These are phyloP conservation scores for Parascotia fuliginaria DNA, from an alignment of 2,888 invertebrate genomes.

Conservation along the genomic window DNA sequence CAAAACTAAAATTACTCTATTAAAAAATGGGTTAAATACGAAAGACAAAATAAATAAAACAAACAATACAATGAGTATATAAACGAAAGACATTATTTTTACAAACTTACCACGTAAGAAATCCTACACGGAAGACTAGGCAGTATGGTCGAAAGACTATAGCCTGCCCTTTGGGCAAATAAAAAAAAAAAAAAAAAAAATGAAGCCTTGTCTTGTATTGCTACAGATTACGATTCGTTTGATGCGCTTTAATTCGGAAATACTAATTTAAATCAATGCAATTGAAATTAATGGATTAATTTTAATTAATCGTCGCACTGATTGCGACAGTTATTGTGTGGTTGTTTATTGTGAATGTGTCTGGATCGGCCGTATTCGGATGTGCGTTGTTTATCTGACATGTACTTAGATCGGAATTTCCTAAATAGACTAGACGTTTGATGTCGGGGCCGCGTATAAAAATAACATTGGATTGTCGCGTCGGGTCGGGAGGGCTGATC, in stretches of 20 bases:
- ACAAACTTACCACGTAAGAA: no score
- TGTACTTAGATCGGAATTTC: constrained; percentile 76
- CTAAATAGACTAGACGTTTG: constrained; percentile 80
- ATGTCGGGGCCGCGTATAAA: constrained; percentile 82
- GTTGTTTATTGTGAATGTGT: constrained; percentile 42
- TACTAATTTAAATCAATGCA: constrained; percentile 55
- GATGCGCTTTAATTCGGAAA: constrained; percentile 52
- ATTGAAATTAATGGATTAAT: constrained; percentile 42
- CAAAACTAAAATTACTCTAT: no score
- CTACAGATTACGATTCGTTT: constrained; percentile 19
- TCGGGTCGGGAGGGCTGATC: constrained; percentile 65
- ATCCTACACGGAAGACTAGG: no score
- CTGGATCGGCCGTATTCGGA: constrained; percentile 48
- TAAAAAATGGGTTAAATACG: no score
- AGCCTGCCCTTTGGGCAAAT: no score
- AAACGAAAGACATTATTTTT: no score
- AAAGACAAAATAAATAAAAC: no score
- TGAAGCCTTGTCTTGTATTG: constrained; percentile 30
- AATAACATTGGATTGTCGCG: constrained; percentile 79
- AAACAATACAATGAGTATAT: no score
- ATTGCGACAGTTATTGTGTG: constrained; percentile 23
- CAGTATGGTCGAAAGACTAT: no score
- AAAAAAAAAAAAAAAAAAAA: constrained; percentile 33
- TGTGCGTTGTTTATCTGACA: constrained; percentile 78
- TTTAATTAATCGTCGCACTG: constrained; percentile 30